Evolutionary conservation across 2,888 invertebrate species (phyloP), one percentile per base, ranked within the genome.

Genomic region (Phaedon cochleariae): DNA sequence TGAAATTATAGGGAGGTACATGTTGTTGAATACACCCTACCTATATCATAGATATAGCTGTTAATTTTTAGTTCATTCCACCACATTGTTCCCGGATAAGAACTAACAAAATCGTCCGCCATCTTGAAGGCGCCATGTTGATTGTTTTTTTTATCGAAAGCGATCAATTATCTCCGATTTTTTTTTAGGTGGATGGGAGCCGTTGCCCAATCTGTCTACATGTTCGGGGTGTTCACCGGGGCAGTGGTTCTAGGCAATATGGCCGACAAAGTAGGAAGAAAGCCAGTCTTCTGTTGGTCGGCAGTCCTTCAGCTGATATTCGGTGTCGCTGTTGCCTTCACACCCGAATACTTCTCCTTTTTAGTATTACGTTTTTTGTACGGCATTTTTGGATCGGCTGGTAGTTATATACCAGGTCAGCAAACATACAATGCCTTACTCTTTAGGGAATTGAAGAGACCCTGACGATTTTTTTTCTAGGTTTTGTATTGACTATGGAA

Each of bases 221-320:
- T 95, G 95, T 86, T 94, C 77, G 95, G 95, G 6, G 93, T 93
- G 3, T 90, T 95, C 71, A 85, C 88, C 0, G 95, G 94, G 0
- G 93, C 94, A 0, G 88, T 94, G 0, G 87, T 89, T 0, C 85
- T 94, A 21, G 95, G 95, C 10, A 89, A 90, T 61, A 82, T 94
- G 76, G 94, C 94, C 1, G 95, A 95, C 70, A 82, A 82, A 76
- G 87, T 92, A 68, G 94, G 94, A 22, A 86, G 94, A 29, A 94
- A 93, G 83, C 89, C 89, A 0, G 88, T 94, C 34, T 94, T 93
- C 75, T 90, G 92, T 73, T 88, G 91, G 86, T 91, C 93, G 7
- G 92, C 91, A 2, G 75, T 92, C 3, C 81, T 92, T 5, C 94
- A 94, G 81, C 81, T 94, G 10, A 90, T 92, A 26, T 85, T 90